A percentile compares a stretch with the other conserved stretches of the same genome.
These are phyloP conservation scores for Zeus faber DNA, from an alignment of 2,113 vertebrate species.

Conservation along the genomic window DNA sequence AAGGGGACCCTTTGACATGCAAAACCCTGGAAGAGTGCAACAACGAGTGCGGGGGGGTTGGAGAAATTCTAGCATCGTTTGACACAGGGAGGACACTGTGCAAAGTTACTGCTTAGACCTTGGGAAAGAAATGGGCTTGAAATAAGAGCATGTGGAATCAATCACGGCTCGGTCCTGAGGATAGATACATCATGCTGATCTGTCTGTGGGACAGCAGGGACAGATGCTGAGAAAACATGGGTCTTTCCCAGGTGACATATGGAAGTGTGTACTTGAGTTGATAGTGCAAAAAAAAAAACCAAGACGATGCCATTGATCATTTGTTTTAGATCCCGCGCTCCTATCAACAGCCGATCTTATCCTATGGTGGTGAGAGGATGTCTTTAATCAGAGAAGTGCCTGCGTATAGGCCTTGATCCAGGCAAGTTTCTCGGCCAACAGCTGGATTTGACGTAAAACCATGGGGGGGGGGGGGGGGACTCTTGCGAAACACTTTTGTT, in stretches of 20 bases:
- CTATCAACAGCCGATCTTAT: not conserved
- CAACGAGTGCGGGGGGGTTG: slow-evolving; percentile 14
- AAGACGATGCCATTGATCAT: slow-evolving; percentile 13
- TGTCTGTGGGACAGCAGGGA: slow-evolving; percentile 7
- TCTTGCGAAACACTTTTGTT: slow-evolving; percentile 6
- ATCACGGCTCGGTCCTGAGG: slow-evolving; percentile 43
- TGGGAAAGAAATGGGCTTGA: slow-evolving; percentile 10
- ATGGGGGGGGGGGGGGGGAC: slow-evolving; percentile 6
- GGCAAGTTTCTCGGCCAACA: slow-evolving; percentile 25
- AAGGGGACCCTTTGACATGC: slow-evolving; percentile 30
- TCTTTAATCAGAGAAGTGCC: slow-evolving; percentile 38
- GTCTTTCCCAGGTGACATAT: slow-evolving; percentile 13
- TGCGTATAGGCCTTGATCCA: slow-evolving; percentile 22
- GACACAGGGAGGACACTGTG: slow-evolving; percentile 16
- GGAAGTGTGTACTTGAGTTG: slow-evolving; percentile 6
- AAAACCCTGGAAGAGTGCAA: slow-evolving; percentile 21
- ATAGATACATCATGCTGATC: slow-evolving; percentile 19
- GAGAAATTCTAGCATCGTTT: slow-evolving; percentile 26
- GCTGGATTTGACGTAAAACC: slow-evolving; percentile 28
- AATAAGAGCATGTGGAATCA: slow-evolving; percentile 41
- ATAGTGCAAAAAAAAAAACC: slow-evolving; percentile 37
- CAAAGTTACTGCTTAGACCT: slow-evolving; percentile 18
- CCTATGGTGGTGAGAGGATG: not conserved
- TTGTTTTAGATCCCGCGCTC: not conserved
- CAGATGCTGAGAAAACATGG: slow-evolving; percentile 10